These are phyloP conservation scores for Calypte anna DNA, from an alignment of 2,113 vertebrate species.

Conservation along the genomic window DNA sequence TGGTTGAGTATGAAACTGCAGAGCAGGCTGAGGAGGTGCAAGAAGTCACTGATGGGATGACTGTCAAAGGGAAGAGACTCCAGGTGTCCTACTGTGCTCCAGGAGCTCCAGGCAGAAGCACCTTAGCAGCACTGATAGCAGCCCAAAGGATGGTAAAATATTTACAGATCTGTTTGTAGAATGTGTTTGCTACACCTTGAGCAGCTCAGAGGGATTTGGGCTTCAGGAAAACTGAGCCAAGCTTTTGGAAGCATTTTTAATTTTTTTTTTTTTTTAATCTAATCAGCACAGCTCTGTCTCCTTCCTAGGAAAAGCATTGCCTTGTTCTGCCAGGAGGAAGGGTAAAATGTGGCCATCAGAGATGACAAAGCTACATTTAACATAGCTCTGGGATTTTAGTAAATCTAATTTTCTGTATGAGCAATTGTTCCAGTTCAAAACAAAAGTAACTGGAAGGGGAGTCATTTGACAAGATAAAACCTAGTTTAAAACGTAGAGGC, in stretches of 20 bases:
- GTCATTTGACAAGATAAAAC: background rate
- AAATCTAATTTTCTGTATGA: background rate
- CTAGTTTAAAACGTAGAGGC: background rate
- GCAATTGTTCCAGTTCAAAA: background rate
- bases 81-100: conserved; percentile 93
- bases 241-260: background rate
- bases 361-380: background rate
- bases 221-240: background rate
- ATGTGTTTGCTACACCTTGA: background rate
- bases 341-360: background rate
- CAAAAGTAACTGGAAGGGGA: background rate
- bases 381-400: background rate
- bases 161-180: background rate
- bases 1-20: conserved; percentile 90
- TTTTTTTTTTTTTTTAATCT: background rate
- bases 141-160: conserved; percentile 92
- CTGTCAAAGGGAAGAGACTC: conserved; percentile 82
- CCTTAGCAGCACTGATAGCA: conserved; percentile 91
- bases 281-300: background rate
- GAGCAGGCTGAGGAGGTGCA: conserved; percentile 90
- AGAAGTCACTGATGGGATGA: conserved; percentile 78
- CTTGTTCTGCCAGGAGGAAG: background rate
- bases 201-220: background rate
- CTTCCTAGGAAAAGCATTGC: background rate
- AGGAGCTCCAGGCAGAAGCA: conserved; percentile 92